These are phyloP conservation scores for Hydrozoanthus gracilis DNA, from an alignment of 92 coral and sea anemone species.

Conservation along the genomic window DNA sequence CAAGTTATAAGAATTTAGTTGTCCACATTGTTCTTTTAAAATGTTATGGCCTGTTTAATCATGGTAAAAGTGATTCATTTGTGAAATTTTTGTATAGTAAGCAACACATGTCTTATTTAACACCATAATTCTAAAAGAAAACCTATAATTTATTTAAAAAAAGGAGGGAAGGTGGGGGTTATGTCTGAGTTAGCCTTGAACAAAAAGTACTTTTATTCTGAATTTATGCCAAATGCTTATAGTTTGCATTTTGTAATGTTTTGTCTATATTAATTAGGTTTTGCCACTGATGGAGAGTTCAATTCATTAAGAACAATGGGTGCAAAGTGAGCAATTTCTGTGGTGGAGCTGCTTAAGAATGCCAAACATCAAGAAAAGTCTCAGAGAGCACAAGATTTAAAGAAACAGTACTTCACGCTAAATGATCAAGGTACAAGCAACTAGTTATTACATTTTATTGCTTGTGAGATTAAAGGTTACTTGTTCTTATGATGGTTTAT, in stretches of 20 bases:
- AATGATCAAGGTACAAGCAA: slow-evolving; percentile 34
- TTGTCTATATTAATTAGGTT: slow-evolving; percentile 40
- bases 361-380: slow-evolving; percentile 51
- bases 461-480: not conserved
- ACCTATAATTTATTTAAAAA: too few relatives aligned
- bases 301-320: slow-evolving; percentile 75
- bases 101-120: too few relatives aligned
- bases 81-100: too few relatives aligned
- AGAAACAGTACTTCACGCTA: slow-evolving; percentile 30
- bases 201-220: too few relatives aligned
- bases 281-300: slow-evolving; percentile 70
- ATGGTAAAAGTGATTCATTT: too few relatives aligned
- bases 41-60: too few relatives aligned
- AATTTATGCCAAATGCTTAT: not conserved
- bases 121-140: too few relatives aligned
- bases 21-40: too few relatives aligned
- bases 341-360: slow-evolving; percentile 50
- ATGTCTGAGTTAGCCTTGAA: too few relatives aligned
- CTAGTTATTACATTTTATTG: not conserved
- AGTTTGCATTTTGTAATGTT: not conserved
- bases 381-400: slow-evolving; percentile 7
- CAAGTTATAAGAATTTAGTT: too few relatives aligned
- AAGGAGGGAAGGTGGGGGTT: too few relatives aligned
- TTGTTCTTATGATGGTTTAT: not conserved
- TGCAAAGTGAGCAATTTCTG: not conserved